Evolutionary conservation across 2,113 vertebrate genomes (phyloP).

Genomic region (Aspiorhynchus laticeps): DNA sequence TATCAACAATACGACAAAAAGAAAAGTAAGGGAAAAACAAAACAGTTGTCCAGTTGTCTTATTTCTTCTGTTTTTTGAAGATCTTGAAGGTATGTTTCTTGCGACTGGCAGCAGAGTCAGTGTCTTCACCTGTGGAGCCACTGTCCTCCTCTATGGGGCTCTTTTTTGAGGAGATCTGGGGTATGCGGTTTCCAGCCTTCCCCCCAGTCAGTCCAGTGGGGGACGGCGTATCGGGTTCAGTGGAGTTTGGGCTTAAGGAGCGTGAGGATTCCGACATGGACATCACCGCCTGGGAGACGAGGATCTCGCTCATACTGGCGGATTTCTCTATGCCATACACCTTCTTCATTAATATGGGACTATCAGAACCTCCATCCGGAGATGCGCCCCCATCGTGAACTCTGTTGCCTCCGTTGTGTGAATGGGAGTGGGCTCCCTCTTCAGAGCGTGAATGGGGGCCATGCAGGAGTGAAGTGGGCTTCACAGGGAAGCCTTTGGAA

Average conservation of each 20-base stretch:
- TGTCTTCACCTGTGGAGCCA: constrained; percentile 89
- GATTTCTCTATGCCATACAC: constrained; percentile 81
- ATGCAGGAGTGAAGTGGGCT: constrained; percentile 80
- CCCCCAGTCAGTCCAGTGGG: constrained; percentile 73
- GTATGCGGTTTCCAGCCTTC: constrained; percentile 85
- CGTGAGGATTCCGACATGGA: constrained; percentile 86
- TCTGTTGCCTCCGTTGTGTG: constrained; percentile 82
- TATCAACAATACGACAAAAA: constrained; percentile 26
- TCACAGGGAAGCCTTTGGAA: constrained; percentile 78
- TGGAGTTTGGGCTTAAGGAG: constrained; percentile 91
- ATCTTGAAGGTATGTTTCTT: constrained; percentile 98
- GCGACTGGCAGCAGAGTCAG: constrained; percentile 86
- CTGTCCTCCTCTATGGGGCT: constrained; percentile 91
- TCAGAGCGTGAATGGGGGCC: constrained; percentile 65
- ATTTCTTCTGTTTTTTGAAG: constrained; percentile 98
- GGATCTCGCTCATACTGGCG: constrained; percentile 86
- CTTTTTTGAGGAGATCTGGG: constrained; percentile 92
- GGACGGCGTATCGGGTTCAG: constrained; percentile 91
- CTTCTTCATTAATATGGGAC: constrained; percentile 85
- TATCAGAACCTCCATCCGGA: constrained; percentile 77
- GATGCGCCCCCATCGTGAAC: constrained; percentile 68
- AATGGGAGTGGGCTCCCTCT: constrained; percentile 73
- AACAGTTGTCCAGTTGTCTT: constrained; percentile 64
- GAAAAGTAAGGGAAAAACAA: constrained; percentile 28
- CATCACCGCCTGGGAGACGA: constrained; percentile 66